Evolutionary conservation across 2,888 invertebrate species (phyloP).

Genomic region (Orthosia gracilis): DNA sequence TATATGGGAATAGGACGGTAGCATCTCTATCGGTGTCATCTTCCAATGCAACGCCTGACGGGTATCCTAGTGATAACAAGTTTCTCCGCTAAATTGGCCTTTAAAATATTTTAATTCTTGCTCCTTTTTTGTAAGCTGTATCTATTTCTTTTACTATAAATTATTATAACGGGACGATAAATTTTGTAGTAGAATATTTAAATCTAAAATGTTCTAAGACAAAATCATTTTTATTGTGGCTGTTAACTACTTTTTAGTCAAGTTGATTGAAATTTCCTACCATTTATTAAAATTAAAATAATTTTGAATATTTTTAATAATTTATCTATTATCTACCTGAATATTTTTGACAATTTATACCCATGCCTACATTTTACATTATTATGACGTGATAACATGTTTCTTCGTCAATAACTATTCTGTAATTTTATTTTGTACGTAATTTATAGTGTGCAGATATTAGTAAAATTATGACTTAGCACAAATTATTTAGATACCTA

Average conservation of each 20-base stretch:
- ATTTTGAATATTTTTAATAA: not conserved
- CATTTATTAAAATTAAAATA: too few relatives aligned
- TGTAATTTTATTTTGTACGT: not conserved
- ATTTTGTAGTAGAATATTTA: not conserved
- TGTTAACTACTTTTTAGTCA: not conserved
- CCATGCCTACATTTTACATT: too few relatives aligned
- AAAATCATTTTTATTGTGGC: not conserved
- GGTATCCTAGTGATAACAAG: conserved; percentile 84
- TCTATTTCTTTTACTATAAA: not conserved
- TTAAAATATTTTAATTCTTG: conserved; percentile 11
- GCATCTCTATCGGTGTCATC: conserved; percentile 84
- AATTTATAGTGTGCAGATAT: not conserved
- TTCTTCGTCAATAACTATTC: not conserved
- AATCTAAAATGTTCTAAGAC: too few relatives aligned
- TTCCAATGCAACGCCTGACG: conserved; percentile 83
- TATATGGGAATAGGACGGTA: conserved; percentile 87
- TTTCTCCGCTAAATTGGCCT: conserved; percentile 68
- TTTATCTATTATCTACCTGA: too few relatives aligned
- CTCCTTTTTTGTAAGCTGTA: not conserved
- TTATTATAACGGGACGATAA: not conserved
- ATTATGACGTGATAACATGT: not conserved
- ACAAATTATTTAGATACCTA: not conserved
- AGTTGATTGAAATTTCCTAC: not conserved
- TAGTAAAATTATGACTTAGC: not conserved
- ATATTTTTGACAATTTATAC: not conserved